A percentile compares a stretch with the other conserved stretches of the same genome.
Evolutionary conservation across 1,140 invertebrate genomes (phyloP).

Genomic region (Triops cancriformis): DNA sequence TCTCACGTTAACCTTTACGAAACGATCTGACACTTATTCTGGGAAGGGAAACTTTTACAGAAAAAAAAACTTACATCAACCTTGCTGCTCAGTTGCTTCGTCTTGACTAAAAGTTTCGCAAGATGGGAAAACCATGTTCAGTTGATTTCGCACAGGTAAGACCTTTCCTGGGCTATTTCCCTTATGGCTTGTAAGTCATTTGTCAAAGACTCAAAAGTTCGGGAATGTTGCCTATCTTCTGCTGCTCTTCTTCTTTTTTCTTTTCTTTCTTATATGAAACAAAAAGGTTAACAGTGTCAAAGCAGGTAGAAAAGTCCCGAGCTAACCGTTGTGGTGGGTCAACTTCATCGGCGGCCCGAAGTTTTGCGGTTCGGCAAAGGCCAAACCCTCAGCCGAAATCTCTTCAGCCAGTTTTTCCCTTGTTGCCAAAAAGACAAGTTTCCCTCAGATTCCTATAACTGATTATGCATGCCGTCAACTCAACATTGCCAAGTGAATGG

Average conservation of each 20-base stretch:
- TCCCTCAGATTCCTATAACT: background rate
- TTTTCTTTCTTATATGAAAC: too few species aligned
- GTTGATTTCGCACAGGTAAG: background rate
- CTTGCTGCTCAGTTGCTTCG: background rate
- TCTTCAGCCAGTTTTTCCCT: background rate
- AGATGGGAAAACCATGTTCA: background rate
- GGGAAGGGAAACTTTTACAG: too few species aligned
- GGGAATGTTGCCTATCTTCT: background rate
- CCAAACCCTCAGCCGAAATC: too few species aligned
- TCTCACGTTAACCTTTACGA: too few species aligned
- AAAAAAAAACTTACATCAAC: background rate
- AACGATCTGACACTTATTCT: too few species aligned
- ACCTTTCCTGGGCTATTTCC: background rate
- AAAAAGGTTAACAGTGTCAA: too few species aligned
- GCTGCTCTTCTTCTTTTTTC: background rate
- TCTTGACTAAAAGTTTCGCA: background rate
- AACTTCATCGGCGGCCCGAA: too few species aligned
- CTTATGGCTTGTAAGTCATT: background rate
- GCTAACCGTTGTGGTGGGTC: too few species aligned
- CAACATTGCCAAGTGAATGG: background rate
- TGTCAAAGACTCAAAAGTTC: background rate
- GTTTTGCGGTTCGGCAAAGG: too few species aligned
- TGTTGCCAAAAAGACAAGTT: background rate
- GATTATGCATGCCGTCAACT: background rate
- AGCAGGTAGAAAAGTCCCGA: too few species aligned